Evolutionary conservation across 1,140 invertebrate genomes (phyloP).

Genomic region (Wasmannia auropunctata): DNA sequence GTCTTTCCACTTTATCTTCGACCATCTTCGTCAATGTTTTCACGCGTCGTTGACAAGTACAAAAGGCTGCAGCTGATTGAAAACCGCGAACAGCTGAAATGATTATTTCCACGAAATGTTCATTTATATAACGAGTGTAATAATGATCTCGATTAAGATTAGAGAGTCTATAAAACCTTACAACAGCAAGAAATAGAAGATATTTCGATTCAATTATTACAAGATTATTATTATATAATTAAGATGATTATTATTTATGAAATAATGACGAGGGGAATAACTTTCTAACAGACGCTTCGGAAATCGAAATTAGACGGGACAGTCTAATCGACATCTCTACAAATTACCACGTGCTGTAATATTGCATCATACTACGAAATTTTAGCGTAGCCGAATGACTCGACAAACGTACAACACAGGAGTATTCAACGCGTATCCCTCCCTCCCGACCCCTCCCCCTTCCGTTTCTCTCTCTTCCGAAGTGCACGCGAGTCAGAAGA

Average conservation of each 20-base stretch:
- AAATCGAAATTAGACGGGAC: neutral
- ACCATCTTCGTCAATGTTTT: conserved; percentile 17
- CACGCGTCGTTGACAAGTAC: conserved; percentile 19
- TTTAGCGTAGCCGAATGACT: neutral
- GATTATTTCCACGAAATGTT: conserved; percentile 33
- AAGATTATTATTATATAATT: neutral
- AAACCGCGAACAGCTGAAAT: conserved; percentile 18
- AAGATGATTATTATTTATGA: neutral
- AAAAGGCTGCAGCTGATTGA: conserved; percentile 3
- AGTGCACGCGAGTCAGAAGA: neutral
- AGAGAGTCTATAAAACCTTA: conserved; percentile 6
- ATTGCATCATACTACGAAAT: neutral
- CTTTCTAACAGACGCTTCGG: neutral
- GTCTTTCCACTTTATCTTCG: neutral
- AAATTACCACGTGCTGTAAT: neutral
- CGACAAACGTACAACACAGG: neutral
- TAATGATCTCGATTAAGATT: neutral
- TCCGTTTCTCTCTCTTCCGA: neutral
- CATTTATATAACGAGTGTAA: conserved; percentile 29
- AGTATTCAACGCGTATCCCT: neutral
- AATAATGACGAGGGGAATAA: neutral
- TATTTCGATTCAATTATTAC: neutral
- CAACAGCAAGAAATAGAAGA: neutral
- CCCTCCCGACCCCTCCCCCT: neutral
- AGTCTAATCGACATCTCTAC: neutral